A percentile compares a stretch with the other conserved stretches of the same genome.
These are phyloP conservation scores for Corythoichthys haematopterus DNA, from an alignment of 2,113 vertebrate genomes.

Conservation along the genomic window DNA sequence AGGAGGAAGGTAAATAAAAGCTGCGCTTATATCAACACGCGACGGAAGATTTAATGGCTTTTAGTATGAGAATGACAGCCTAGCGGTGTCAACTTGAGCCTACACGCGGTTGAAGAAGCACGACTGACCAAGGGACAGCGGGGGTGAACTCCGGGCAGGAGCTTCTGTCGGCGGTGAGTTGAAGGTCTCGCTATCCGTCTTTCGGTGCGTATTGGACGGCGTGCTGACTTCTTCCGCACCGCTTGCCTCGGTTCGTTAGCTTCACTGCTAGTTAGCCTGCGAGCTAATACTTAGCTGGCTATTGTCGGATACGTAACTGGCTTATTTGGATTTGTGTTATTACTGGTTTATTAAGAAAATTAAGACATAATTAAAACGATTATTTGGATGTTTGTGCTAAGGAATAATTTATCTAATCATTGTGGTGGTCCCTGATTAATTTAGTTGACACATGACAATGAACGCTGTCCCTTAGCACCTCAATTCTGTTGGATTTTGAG, in stretches of 20 bases:
- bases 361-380: too few relatives aligned
- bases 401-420: neutral
- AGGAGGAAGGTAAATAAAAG: constrained; percentile 64
- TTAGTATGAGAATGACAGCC: constrained; percentile 4
- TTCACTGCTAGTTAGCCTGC: constrained; percentile 17
- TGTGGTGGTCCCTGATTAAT: neutral
- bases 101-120: neutral
- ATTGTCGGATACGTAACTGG: neutral
- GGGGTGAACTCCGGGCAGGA: constrained; percentile 25
- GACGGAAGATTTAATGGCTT: constrained; percentile 4
- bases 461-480: neutral
- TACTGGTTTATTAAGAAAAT: neutral
- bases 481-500: neutral
- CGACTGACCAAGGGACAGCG: constrained; percentile 22
- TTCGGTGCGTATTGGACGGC: constrained; percentile 11
- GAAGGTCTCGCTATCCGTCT: constrained; percentile 44
- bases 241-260: constrained; percentile 23
- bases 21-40: neutral
- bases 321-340: neutral
- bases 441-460: constrained; percentile 6
- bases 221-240: neutral
- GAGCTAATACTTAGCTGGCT: neutral
- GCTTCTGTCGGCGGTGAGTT: constrained; percentile 57
- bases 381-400: neutral
- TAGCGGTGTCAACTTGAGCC: neutral